Base-by-base conservation (phyloP, 1,140 invertebrate species). In the Heliconius hewitsoni region DNA sequence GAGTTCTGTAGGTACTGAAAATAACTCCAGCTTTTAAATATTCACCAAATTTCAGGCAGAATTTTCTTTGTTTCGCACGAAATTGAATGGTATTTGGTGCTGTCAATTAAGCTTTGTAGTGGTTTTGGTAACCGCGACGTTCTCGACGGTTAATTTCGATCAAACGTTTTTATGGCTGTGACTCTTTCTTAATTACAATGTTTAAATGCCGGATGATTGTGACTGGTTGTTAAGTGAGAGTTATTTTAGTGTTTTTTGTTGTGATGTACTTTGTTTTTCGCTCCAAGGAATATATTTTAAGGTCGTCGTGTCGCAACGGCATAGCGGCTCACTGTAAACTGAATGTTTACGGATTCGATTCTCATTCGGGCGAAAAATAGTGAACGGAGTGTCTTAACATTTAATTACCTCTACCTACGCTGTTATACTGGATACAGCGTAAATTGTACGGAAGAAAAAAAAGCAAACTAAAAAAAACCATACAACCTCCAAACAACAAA, bases 31-130 rank as follows among this genome's bases (percentile, higher is more conserved):
- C 2, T 8, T 66, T 42, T 37, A 27, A 76, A 50, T 66, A 50
- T 50, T 6, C 23, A 30, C 52, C 52, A 57, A 66, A 66, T 27
- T 78, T 50, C 55, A 55, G 76, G 5, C 4, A 19, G 55, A 23
- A 23, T 46, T 70, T 66, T 60, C 77, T 74, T 78, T 74, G 77
- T 78, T 72, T 37, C 52, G 9, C 52, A 73, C 72, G 77, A 74
- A 73, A 78, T 74, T 78, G 23, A 74, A 72, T 73, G 74, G 34
- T 39, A 78, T 78, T 74, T 37, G 71, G 71, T 60, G 70, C 72
- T 50, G 71, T 78, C 55, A 66, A 74, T 74, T 78, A 74, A 27
- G 70, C 71, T 57, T 66, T 73, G 71, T 74, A 78, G 74, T 76
- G 74, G 74, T 70, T 70, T 70, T n/a, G 19, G 74, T 37, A 19